Evolutionary conservation across 2,888 invertebrate species (phyloP), one percentile per base, ranked within the genome.

Genomic region (Eupithecia vulgata): DNA sequence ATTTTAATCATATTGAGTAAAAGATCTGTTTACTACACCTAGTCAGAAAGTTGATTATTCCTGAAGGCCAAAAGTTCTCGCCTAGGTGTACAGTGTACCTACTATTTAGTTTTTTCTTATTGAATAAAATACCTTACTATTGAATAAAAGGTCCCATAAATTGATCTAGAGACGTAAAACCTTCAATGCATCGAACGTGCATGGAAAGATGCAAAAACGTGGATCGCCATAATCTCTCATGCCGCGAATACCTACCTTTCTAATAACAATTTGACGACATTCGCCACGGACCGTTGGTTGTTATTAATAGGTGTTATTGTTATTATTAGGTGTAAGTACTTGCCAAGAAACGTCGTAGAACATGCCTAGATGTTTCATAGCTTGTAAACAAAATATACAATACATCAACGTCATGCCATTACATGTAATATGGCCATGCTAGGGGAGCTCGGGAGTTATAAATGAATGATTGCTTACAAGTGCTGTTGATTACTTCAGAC

Each of bases 391-490:
- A 81, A 81, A 77, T 70, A 78, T 79, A 79, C 78, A 79, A 80
- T 80, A 81, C 76, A 78, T 79, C 80, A 83, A 79, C 80, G 82
- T 75, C 75, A 76, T 30, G 30, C 1, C 30, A 4, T 30, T 30
- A 30, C 30, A 30, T 64, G 13, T 57, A 10, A 74, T 65, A 68
- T 72, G 68, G 68, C 73, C 69, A 37, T 80, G 75, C 72, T 79
- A 81, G 88, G 88, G 87, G 88, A 45, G 37, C 37, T 37, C 37
- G 37, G 37, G 7, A 87, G 83, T 77, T 79, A 85, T 86, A 91
- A 91, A 91, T 91, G 90, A 91, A 93, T 93, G 92, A 93, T 92
- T 92, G 91, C 92, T 82, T 91, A 92, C 91, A 94, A 93, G 91
- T 93, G 92, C 87, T 78, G 81, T 74, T 89, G 83, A 91, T 91